Evolutionary conservation across 2,797 vertebrate species (phyloP), one percentile per base, ranked within the genome.

Genomic region (Tauraco hartlaubi): DNA sequence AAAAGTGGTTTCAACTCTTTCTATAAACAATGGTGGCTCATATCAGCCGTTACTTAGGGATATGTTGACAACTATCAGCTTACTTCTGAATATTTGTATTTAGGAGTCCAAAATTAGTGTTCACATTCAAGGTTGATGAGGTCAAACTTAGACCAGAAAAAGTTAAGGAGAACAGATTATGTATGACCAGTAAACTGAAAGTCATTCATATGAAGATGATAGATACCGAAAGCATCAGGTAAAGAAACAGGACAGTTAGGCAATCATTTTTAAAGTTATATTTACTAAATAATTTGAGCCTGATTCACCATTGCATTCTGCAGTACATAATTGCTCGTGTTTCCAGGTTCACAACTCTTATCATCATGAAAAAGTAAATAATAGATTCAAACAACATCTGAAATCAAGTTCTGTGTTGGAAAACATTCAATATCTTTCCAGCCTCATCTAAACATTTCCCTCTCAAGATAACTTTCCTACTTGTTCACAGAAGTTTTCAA

Each of bases 381-480:
- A 89, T 87, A 74, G 5, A 35, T 92, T 77, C 81, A 79, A 88
- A 83, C 4, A 5, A 91, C 55, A 92, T 77, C 43, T 77, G 84
- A 89, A 86, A 85, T 91, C 28, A 78, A 62, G 28, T 90, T 91
- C 67, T 59, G 19, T 72, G 29, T 48, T 95, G 91, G 82, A 96
- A 96, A 95, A 85, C 15, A 75, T 88, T 85, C 78, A 94, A 67
- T 18, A 15, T 77, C 67, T 76, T 91, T 92, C 88, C 68, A 85
- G 51, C 15, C 61, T 91, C 68, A 62, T 87, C 59, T 88, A 93
- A 97, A 82, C 18, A 64, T 82, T 92, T 90, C 39, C 43, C 75
- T 94, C 87, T 94, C 39, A 78, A 83, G 78, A 89, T 95, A 95
- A 83, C 37, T 91, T 92, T 76, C 44, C 63, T 74, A 28, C 39